phyloP scores from a whole-genome alignment of 2,113 vertebrate genomes.

The Neoarius graeffei region DNA sequence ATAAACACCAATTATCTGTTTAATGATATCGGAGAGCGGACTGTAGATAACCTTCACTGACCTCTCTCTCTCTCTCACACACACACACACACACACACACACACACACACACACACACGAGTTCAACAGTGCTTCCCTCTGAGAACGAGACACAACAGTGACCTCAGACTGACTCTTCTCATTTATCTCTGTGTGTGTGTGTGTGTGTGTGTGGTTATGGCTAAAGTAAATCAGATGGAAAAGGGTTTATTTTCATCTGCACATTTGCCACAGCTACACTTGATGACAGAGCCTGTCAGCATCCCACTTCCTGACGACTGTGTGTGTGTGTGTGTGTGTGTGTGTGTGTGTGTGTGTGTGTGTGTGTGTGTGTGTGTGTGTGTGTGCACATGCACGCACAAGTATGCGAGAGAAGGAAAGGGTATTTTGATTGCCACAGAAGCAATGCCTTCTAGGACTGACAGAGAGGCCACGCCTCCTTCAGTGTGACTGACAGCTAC shows the following conservation, averaged over 20 bases:
- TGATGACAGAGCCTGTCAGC: conserved; percentile 70
- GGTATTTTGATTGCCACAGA: not conserved
- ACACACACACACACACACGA: conserved; percentile 9
- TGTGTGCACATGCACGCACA: conserved; percentile 11
- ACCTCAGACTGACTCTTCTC: conserved; percentile 11
- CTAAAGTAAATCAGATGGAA: conserved; percentile 42
- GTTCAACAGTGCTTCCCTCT: not conserved
- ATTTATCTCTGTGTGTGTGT: conserved; percentile 26
- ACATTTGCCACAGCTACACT: conserved; percentile 62
- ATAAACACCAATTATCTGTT: not conserved
- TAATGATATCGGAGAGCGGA: not conserved
- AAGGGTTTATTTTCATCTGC: conserved; percentile 69
- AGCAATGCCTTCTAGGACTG: not conserved
- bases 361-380: conserved; percentile 41
- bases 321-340: conserved; percentile 46
- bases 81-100: not conserved
- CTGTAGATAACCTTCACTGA: conserved; percentile 1
- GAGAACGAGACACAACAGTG: not conserved
- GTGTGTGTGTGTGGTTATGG: conserved; percentile 31
- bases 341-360: conserved; percentile 5
- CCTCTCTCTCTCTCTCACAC: not conserved
- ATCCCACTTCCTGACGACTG: conserved; percentile 54
- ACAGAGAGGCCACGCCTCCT: not conserved
- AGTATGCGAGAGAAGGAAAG: conserved; percentile 15
- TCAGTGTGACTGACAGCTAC: not conserved